A percentile compares a stretch with the other conserved stretches of the same genome.
Evolutionary conservation across 2,797 vertebrate species (phyloP).

Genomic region (Eospalax fontanierii): DNA sequence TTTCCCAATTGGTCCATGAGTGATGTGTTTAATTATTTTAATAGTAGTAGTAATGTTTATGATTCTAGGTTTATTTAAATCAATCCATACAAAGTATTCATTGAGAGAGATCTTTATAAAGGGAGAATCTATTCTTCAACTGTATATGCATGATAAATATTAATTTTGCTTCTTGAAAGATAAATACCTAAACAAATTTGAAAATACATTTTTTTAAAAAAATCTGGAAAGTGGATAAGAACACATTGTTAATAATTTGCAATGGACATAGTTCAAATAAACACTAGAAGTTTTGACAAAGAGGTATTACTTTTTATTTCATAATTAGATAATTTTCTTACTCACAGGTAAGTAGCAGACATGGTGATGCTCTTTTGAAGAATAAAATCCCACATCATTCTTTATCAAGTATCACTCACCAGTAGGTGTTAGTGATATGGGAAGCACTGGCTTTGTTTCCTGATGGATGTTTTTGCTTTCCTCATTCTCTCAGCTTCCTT

Average conservation of each 20-base stretch:
- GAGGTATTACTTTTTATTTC: background rate
- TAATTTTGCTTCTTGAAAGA: background rate
- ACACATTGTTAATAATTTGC: slow-evolving; percentile 24
- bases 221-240: background rate
- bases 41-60: background rate
- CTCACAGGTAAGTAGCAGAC: background rate
- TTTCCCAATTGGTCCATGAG: background rate
- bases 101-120: background rate
- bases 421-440: background rate
- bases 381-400: background rate
- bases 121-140: background rate
- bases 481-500: background rate
- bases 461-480: slow-evolving; percentile 29
- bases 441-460: background rate
- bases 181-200: background rate
- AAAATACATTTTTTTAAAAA: background rate
- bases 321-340: background rate
- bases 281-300: background rate
- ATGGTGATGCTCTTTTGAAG: background rate
- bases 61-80: slow-evolving; percentile 30
- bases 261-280: background rate
- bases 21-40: background rate
- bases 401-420: background rate
- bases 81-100: background rate
- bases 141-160: background rate